A percentile compares a stretch with the other conserved stretches of the same genome.
phyloP scores from a whole-genome alignment of 2,888 invertebrate species.

The Chalcis sispes region DNA sequence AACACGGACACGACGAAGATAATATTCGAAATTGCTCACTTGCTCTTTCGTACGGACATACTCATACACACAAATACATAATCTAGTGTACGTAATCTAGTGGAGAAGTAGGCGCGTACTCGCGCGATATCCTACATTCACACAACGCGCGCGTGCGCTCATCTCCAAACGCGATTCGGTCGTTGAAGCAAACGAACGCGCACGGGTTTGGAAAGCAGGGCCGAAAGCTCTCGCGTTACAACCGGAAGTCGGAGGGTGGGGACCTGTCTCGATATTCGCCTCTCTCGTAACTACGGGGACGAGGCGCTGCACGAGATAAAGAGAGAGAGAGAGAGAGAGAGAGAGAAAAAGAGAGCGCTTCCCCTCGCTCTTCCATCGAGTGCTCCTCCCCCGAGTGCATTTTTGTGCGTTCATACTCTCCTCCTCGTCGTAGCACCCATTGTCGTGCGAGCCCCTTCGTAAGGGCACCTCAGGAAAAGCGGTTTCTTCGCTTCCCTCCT shows the following conservation, averaged over 20 bases:
- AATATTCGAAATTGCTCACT: background rate
- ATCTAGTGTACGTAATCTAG: too few relatives aligned
- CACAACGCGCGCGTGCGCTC: background rate
- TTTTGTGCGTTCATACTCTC: too few relatives aligned
- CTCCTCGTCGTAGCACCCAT: slow-evolving; percentile 11
- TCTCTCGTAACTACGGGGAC: background rate
- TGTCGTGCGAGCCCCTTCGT: slow-evolving; percentile 23
- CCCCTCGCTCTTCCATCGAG: slow-evolving; percentile 22
- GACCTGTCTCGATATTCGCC: slow-evolving; percentile 67
- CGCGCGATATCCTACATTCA: background rate
- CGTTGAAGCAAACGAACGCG: too few relatives aligned
- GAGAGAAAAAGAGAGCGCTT: slow-evolving; percentile 1
- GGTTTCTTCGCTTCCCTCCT: slow-evolving; percentile 23
- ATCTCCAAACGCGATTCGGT: slow-evolving; percentile 14
- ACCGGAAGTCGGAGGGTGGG: slow-evolving; percentile 72
- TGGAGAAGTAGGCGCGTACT: slow-evolving; percentile 7
- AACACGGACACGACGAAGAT: background rate
- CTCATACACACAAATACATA: too few relatives aligned
- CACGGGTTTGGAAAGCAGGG: too few relatives aligned
- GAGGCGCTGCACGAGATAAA: slow-evolving; percentile 33
- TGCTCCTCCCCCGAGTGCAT: slow-evolving; percentile 53
- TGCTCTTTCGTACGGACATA: too few relatives aligned
- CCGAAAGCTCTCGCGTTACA: slow-evolving; percentile 70
- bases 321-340: slow-evolving; percentile 12
- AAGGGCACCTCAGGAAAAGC: slow-evolving; percentile 40